Evolutionary conservation across 2,797 vertebrate genomes (phyloP).

Genomic region (Enoplosus armatus): DNA sequence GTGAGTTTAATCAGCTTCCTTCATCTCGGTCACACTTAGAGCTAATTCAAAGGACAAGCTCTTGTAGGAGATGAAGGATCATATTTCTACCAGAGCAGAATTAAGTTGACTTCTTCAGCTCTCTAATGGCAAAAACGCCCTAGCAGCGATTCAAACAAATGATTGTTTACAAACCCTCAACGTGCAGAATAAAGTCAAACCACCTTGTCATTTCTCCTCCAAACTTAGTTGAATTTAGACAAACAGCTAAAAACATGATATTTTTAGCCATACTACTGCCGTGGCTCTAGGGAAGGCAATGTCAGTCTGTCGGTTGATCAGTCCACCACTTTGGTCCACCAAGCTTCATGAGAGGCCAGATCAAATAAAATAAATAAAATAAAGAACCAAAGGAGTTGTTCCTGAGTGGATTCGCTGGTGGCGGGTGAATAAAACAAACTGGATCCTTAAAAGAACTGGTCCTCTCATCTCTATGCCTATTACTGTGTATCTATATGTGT

Average conservation of each 20-base stretch:
- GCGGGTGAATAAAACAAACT: no score
- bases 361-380: no score
- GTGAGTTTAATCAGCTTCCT: constrained; percentile 73
- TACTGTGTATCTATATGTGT: background rate
- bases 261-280: background rate
- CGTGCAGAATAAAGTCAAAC: constrained; percentile 27
- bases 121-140: constrained; percentile 36
- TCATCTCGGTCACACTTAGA: constrained; percentile 70
- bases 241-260: background rate
- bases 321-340: background rate
- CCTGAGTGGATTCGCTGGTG: no score
- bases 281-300: background rate
- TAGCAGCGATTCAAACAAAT: constrained; percentile 24
- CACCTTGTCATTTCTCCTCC: background rate
- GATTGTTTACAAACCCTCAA: constrained; percentile 36
- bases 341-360: no score
- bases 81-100: constrained; percentile 60
- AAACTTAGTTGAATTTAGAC: constrained; percentile 26
- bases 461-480: no score
- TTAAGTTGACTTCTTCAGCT: constrained; percentile 43
- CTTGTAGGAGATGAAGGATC: constrained; percentile 70
- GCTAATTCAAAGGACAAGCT: constrained; percentile 73
- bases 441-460: no score
- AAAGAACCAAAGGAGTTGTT: no score
- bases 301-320: background rate